These are phyloP conservation scores for Lycodopsis pacificus DNA, from an alignment of 2,797 vertebrate species.

Conservation along the genomic window DNA sequence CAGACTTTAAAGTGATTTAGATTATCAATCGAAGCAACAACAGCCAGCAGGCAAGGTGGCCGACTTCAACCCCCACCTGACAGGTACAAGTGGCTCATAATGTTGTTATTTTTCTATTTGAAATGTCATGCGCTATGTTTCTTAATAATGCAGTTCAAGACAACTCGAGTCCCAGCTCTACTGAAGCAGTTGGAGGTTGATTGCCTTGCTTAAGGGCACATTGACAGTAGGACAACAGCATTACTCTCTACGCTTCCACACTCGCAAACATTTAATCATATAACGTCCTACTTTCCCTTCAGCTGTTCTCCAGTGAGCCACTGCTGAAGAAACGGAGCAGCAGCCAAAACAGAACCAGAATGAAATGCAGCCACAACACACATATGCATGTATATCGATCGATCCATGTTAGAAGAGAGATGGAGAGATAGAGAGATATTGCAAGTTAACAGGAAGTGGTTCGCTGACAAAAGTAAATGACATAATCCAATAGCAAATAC, in stretches of 20 bases:
- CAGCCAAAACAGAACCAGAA: constrained; percentile 2
- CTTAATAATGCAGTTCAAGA: neutral
- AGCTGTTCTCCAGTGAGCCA: constrained; percentile 27
- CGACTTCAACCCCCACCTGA: constrained; percentile 25
- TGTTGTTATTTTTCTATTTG: constrained; percentile 4
- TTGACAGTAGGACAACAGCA: constrained; percentile 58
- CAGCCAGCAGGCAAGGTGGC: constrained; percentile 19
- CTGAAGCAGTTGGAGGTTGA: constrained; percentile 41
- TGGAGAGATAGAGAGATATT: neutral
- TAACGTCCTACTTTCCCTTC: constrained; percentile 47
- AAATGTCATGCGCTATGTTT: constrained; percentile 17
- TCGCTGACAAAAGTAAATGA: neutral
- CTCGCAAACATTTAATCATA: constrained; percentile 60
- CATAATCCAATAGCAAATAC: too few relatives aligned
- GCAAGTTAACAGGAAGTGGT: neutral
- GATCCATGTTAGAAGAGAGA: neutral
- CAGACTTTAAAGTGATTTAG: constrained; percentile 47
- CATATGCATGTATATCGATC: neutral
- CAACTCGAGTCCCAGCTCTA: constrained; percentile 1
- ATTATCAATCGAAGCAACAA: constrained; percentile 12
- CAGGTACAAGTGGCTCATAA: constrained; percentile 5
- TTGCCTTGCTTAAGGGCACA: constrained; percentile 61
- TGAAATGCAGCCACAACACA: constrained; percentile 27
- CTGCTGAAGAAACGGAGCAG: constrained; percentile 14
- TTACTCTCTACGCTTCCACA: constrained; percentile 46